Percentiles rank a stretch among this genome's conserved stretches.
phyloP scores from a whole-genome alignment of 2,113 vertebrate species.

The Panthera leo region DNA sequence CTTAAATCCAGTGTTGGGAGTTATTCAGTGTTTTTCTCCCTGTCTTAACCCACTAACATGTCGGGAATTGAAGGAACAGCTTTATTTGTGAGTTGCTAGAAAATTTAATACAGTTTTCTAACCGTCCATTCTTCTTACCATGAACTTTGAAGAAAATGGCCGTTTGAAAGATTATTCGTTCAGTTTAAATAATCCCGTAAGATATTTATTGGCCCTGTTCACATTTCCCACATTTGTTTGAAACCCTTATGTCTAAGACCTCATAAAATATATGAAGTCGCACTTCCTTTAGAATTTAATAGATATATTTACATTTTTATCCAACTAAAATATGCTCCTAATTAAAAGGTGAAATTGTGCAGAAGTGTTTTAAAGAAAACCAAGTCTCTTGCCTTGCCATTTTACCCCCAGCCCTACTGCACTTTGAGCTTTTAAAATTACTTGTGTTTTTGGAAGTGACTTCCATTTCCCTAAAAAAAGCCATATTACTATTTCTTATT shows the following conservation, averaged over 20 bases:
- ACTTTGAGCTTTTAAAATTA: background rate
- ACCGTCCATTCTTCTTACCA: background rate
- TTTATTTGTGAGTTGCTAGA: background rate
- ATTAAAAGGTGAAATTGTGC: background rate
- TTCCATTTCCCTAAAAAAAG: background rate
- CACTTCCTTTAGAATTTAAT: background rate
- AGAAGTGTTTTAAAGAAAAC: constrained; percentile 17
- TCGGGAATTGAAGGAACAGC: background rate
- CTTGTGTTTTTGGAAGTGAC: background rate
- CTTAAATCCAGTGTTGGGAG: background rate
- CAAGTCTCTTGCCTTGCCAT: background rate
- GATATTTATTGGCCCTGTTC: background rate
- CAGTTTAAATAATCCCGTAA: constrained; percentile 2
- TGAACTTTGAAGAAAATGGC: background rate
- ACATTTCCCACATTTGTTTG: background rate
- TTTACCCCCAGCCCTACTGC: background rate
- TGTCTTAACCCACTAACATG: background rate
- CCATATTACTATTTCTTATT: background rate
- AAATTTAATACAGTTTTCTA: constrained; percentile 32
- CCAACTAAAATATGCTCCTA: background rate
- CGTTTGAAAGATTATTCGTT: constrained; percentile 31
- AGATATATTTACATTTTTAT: background rate
- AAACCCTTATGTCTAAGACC: background rate
- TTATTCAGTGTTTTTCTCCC: background rate
- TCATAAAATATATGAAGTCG: background rate